Base-by-base conservation (phyloP, 2,113 vertebrate genomes). In the Gymnarchus niloticus region DNA sequence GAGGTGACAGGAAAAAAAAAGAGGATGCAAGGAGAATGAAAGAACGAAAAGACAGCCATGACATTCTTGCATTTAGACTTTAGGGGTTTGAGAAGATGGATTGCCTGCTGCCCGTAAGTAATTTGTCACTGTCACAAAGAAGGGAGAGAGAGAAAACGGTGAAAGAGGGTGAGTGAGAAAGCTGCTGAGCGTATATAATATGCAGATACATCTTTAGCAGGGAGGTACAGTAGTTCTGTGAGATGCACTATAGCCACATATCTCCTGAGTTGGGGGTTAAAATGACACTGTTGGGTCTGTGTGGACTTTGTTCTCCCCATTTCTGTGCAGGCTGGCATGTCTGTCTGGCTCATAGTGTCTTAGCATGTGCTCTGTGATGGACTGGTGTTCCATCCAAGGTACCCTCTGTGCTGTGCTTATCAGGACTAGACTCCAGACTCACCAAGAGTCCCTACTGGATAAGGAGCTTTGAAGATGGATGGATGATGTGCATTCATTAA, bases 41-140 rank as follows among this genome's bases (percentile, higher is more conserved):
- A 87, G 88, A 84, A 73, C 1, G 51, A 59, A 46, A 69, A 88
- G 87, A 90, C 73, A 41, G 33, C 52, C 69, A 14, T 52, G 69
- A n/a, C 33, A 44, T 19, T 12, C 88, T 86, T 89, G 89, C 90
- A 87, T 92, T 91, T 89, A 89, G 89, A 89, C 90, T 91, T 90
- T n/a, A n/a, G 89, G 90, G 89, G 91, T 91, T 88, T 37, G 78
- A 89, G 87, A 92, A 94, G 92, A 95, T 92, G 90, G 91, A 95
- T 94, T 91, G 89, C 92, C 89, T 86, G 52, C 78, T 86, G 86
- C 48, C 73, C 87, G 88, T 87, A 46, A 86, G 90, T 91, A 93
- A 94, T 94, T 93, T 88, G 92, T 95, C 92, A 94, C 89, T 92
- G 92, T 94, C 93, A 92, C 61, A 87, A 76, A 76, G 84, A 83